These are phyloP conservation scores for Drosophila sucinea DNA, from an alignment of 1,140 invertebrate genomes.

Conservation along the genomic window DNA sequence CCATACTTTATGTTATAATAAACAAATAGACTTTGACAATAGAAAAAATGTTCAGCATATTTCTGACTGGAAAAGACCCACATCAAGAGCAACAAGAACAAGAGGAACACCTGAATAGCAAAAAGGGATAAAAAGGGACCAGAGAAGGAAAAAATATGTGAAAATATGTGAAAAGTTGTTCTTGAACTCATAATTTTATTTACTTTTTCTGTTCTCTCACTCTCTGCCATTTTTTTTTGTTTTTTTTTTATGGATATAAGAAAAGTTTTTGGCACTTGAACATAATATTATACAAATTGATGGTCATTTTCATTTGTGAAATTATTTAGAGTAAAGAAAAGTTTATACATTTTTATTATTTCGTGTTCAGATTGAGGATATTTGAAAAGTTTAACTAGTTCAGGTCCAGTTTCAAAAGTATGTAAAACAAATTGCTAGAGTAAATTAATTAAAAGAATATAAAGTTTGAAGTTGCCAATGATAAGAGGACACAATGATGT, in stretches of 20 bases:
- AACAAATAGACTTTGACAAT: slow-evolving; percentile 38
- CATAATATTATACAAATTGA: slow-evolving; percentile 71
- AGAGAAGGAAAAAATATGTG: neutral
- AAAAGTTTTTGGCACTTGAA: slow-evolving; percentile 68
- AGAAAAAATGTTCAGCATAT: slow-evolving; percentile 35
- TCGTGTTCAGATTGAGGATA: slow-evolving; percentile 12
- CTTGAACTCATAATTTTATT: slow-evolving; percentile 9
- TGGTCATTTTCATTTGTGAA: slow-evolving; percentile 65
- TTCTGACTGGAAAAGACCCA: slow-evolving; percentile 27
- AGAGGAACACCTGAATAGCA: slow-evolving; percentile 37
- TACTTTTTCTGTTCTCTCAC: neutral
- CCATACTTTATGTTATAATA: slow-evolving; percentile 10
- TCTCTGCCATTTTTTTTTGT: neutral
- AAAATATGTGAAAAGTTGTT: slow-evolving; percentile 59
- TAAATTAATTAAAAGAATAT: slow-evolving; percentile 1
- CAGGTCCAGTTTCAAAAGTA: neutral
- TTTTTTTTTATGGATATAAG: slow-evolving; percentile 34
- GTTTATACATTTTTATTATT: slow-evolving; percentile 26
- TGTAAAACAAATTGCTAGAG: neutral
- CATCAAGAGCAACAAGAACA: slow-evolving; percentile 7
- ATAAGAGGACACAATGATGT: no score
- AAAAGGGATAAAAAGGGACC: slow-evolving; percentile 24
- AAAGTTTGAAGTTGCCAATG: neutral
- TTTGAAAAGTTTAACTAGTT: slow-evolving; percentile 35
- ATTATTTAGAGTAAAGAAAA: slow-evolving; percentile 31